Evolutionary conservation across 2,113 vertebrate genomes (phyloP).

Genomic region (Centropus bengalensis): DNA sequence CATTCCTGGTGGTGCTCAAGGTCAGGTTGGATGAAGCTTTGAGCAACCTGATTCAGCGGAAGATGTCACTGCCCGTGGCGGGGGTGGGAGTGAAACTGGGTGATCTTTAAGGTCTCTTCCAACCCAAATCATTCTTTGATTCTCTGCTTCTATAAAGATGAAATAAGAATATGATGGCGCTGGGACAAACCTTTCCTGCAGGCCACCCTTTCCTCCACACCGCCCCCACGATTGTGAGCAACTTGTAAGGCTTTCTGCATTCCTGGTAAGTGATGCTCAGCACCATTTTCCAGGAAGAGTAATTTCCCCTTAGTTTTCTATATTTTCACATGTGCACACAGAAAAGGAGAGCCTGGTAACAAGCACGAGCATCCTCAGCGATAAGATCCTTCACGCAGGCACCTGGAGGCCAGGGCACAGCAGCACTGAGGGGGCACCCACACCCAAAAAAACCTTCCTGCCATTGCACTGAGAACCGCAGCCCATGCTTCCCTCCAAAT

Average conservation of each 20-base stretch:
- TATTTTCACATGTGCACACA: neutral
- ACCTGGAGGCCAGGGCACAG: neutral
- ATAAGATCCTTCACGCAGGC: neutral
- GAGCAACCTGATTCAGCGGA: too few relatives aligned
- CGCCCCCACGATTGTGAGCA: accelerated
- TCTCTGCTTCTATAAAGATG: neutral
- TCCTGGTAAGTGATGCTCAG: neutral
- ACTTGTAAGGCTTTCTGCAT: neutral
- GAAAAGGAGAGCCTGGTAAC: neutral
- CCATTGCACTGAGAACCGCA: neutral
- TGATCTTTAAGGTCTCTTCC: too few relatives aligned
- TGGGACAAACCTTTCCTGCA: neutral
- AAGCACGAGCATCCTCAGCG: neutral
- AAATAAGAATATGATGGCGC: neutral
- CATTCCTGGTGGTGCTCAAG: too few relatives aligned
- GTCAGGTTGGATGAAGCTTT: too few relatives aligned
- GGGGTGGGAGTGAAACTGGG: too few relatives aligned
- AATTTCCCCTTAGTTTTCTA: neutral
- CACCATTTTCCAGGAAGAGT: neutral
- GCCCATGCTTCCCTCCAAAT: neutral
- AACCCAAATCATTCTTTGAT: too few relatives aligned
- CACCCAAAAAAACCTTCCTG: neutral
- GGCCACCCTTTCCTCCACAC: neutral
- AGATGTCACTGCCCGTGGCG: too few relatives aligned
- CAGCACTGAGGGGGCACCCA: neutral